phyloP scores from a whole-genome alignment of 2,797 vertebrate species.

The Syngnathus acus region DNA sequence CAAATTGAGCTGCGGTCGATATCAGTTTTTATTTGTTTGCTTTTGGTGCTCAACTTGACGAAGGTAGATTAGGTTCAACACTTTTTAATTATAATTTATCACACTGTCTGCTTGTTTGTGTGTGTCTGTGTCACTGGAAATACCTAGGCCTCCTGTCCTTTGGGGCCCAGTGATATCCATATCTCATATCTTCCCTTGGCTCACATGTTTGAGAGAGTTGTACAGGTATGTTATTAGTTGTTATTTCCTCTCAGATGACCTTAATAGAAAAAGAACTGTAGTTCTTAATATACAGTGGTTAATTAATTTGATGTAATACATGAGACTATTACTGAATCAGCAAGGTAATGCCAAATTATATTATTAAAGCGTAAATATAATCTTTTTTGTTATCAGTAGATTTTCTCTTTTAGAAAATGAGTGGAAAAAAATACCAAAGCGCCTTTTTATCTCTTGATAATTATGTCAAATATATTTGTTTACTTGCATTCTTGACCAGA shows the following conservation, averaged over 20 bases:
- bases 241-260: neutral
- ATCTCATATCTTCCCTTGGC: slow-evolving; percentile 76
- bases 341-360: too few relatives aligned
- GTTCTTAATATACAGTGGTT: too few relatives aligned
- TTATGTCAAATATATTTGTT: too few relatives aligned
- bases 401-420: too few relatives aligned
- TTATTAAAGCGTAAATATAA: too few relatives aligned
- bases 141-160: slow-evolving; percentile 37
- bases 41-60: neutral
- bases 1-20: neutral
- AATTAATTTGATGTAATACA: too few relatives aligned
- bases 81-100: neutral
- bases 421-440: too few relatives aligned
- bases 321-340: too few relatives aligned
- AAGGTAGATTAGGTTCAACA: neutral
- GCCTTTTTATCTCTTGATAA: too few relatives aligned
- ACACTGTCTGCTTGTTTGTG: neutral
- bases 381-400: too few relatives aligned
- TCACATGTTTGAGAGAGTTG: slow-evolving; percentile 73
- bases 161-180: slow-evolving; percentile 55
- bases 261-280: neutral
- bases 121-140: neutral
- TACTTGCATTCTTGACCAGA: too few relatives aligned
- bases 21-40: neutral
- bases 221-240: slow-evolving; percentile 60